Conservation (phyloP, 1,140 invertebrate genomes). For the Drosophila melanica region DNA sequence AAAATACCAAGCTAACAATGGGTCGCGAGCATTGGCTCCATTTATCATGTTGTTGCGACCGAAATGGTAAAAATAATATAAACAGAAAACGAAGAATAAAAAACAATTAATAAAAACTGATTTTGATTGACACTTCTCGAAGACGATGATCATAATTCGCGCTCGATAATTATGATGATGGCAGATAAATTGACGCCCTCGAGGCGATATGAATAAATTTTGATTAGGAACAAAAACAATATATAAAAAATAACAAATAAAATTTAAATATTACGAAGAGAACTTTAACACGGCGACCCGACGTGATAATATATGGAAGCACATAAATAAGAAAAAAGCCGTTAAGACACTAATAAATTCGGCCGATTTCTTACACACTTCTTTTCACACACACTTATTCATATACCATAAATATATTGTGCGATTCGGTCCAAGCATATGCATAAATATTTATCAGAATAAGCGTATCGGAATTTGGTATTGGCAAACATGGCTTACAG, state of each 20-base stretch:
- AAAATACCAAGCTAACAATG: constrained; percentile 17
- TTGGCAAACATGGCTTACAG: constrained; percentile 36
- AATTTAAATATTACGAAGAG: background rate
- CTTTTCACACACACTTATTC: constrained; percentile 38
- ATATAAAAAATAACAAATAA: background rate
- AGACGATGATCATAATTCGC: constrained; percentile 46
- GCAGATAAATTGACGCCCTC: constrained; percentile 77
- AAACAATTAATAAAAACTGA: constrained; percentile 66
- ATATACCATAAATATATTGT: constrained; percentile 6
- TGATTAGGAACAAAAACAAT: constrained; percentile 35
- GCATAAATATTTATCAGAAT: constrained; percentile 7
- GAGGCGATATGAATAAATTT: constrained; percentile 69
- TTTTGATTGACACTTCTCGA: constrained; percentile 71
- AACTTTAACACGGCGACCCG: constrained; percentile 1
- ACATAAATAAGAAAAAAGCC: constrained; percentile 65
- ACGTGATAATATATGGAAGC: constrained; percentile 42
- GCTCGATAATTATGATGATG: constrained; percentile 60
- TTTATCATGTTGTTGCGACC: constrained; percentile 36
- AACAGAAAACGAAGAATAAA: constrained; percentile 13
- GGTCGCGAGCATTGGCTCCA: constrained; percentile 7
- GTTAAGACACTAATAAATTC: constrained; percentile 74
- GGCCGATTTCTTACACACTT: constrained; percentile 59
- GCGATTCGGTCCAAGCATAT: background rate
- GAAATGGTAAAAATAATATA: background rate
- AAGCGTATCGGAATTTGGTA: constrained; percentile 4